Evolutionary conservation across 1,140 invertebrate genomes (phyloP).

Genomic region (Rhizoglyphus robini): DNA sequence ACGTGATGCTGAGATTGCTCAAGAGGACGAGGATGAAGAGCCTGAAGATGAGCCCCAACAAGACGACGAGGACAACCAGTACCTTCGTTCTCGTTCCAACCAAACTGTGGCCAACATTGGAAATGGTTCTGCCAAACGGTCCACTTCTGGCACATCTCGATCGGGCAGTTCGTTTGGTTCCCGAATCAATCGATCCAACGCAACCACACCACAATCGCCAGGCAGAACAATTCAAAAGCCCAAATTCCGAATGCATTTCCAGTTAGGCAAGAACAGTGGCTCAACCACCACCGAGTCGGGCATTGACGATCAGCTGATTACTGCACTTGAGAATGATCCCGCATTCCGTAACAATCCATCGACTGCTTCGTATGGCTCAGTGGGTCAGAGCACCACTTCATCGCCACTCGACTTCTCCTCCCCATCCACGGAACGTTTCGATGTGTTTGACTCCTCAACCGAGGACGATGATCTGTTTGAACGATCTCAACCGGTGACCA

Average conservation of each 20-base stretch:
- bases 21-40: constrained; percentile 26
- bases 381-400: background rate
- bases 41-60: background rate
- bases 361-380: background rate
- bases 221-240: background rate
- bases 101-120: background rate
- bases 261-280: background rate
- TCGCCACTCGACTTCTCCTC: background rate
- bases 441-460: too few relatives aligned
- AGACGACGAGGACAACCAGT: constrained; percentile 1
- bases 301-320: background rate
- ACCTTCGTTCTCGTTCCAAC: background rate
- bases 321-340: background rate
- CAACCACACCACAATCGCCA: background rate
- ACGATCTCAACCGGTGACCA: constrained; percentile 2
- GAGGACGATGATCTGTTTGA: constrained; percentile 8
- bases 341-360: background rate
- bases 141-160: background rate
- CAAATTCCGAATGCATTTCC: background rate
- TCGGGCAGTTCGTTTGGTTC: background rate
- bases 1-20: constrained; percentile 27
- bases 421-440: background rate
- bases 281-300: background rate
- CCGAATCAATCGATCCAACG: background rate
- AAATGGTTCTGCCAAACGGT: background rate